A percentile compares a stretch with the other conserved stretches of the same genome.
phyloP scores from a whole-genome alignment of 1,140 invertebrate genomes.

The Aphaenogaster floridana region DNA sequence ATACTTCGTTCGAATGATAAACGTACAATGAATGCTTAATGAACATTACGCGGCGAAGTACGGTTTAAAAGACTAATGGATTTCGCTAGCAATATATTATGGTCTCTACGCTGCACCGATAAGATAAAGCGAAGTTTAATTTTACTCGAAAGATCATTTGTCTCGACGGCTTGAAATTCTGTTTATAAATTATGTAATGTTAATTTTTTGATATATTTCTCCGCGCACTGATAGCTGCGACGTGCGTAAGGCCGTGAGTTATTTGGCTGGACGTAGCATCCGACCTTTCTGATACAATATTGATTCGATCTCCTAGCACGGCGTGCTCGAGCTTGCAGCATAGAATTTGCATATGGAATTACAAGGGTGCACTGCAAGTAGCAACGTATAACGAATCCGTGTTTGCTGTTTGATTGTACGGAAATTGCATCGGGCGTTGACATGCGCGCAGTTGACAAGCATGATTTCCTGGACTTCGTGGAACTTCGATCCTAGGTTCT shows the following conservation, averaged over 20 bases:
- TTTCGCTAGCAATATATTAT: slow-evolving; percentile 4
- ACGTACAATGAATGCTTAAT: slow-evolving; percentile 34
- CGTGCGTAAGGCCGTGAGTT: background rate
- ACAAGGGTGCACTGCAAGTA: slow-evolving; percentile 52
- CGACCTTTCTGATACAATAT: slow-evolving; percentile 69
- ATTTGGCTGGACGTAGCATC: slow-evolving; percentile 58
- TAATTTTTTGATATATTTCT: background rate
- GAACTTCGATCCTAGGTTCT: slow-evolving; percentile 17
- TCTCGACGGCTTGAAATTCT: background rate
- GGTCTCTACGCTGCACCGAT: background rate
- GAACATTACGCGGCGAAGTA: background rate
- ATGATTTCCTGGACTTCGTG: slow-evolving; percentile 69
- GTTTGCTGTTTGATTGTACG: slow-evolving; percentile 77
- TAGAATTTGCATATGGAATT: slow-evolving; percentile 77
- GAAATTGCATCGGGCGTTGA: slow-evolving; percentile 72
- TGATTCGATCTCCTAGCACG: slow-evolving; percentile 72
- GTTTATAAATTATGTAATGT: background rate
- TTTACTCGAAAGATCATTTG: background rate
- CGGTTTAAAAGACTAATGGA: slow-evolving; percentile 4
- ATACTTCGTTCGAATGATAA: slow-evolving; percentile 19
- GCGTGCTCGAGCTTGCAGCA: slow-evolving; percentile 58
- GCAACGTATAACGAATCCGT: slow-evolving; percentile 53
- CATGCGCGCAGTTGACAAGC: slow-evolving; percentile 67
- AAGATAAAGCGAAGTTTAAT: background rate
- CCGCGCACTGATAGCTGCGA: background rate